Evolutionary conservation across 2,113 vertebrate genomes (phyloP).

Genomic region (Nansenia antarctica): DNA sequence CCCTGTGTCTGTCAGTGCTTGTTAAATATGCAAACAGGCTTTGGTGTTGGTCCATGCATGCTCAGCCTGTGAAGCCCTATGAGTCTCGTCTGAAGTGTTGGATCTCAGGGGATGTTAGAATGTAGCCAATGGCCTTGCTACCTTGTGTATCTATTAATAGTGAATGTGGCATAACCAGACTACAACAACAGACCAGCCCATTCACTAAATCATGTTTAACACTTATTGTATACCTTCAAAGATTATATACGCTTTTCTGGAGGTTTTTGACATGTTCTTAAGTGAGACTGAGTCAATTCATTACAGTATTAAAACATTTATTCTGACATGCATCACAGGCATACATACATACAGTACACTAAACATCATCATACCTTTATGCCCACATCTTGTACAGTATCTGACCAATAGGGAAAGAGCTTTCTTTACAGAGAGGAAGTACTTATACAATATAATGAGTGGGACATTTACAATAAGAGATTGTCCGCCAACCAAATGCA

Average conservation of each 20-base stretch:
- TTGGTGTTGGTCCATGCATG: neutral
- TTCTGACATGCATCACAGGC: constrained; percentile 28
- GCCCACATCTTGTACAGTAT: constrained; percentile 14
- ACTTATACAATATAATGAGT: constrained; percentile 24
- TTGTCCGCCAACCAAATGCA: constrained; percentile 19
- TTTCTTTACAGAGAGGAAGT: neutral
- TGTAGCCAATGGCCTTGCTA: neutral
- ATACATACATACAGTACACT: constrained; percentile 8
- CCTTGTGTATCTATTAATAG: neutral
- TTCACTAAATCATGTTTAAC: no score
- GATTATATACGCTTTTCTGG: no score
- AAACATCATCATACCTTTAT: constrained; percentile 16
- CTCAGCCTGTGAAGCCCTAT: neutral
- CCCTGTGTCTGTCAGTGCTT: neutral
- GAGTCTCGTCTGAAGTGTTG: neutral
- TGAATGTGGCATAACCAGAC: no score
- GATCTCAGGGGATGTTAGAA: neutral
- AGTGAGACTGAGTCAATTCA: neutral
- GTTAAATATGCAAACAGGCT: neutral
- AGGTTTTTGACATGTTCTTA: no score
- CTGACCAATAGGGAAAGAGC: constrained; percentile 1
- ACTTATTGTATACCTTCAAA: no score
- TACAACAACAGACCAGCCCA: no score
- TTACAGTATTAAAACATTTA: constrained; percentile 36
- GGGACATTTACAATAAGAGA: constrained; percentile 18